Evolutionary conservation across 1,140 invertebrate species (phyloP), one percentile per base, ranked within the genome.

Genomic region (Steinernema khuongi): DNA sequence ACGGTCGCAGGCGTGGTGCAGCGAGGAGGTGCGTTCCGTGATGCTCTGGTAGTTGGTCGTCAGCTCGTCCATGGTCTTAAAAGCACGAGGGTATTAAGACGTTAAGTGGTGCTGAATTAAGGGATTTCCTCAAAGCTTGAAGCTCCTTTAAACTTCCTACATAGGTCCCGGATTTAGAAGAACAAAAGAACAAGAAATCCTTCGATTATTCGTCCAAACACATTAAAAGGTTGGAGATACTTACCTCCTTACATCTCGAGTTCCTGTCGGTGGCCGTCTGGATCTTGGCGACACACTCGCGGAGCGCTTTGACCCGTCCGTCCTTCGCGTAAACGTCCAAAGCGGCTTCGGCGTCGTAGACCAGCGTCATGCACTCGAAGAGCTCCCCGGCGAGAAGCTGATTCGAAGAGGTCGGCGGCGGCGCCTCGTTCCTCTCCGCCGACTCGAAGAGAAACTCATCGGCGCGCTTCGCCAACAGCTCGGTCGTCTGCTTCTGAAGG

Each of bases 1-100:
- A 32, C 76, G 74, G 70, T 84, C 82, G 73, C 82, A 84, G 11
- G 83, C 82, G 43, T 84, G 77, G 66, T 84, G 82, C 18, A 84
- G 70, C 18, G 82, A 81, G n/a, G 76, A 82, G 18, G 82, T 84
- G 41, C 81, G 77, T 18, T 78, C 80, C 1, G 82, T 78, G 1
- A 84, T 83, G 31, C 80, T 75, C 31, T 74, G 70, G 73, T 84
- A 84, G 30, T 80, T 79, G 14, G 72, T 69, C 26, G 72, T 30
- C 4, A 84, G 68, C 26, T 84, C 82, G 14, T 71, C 36, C 31
- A 83, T 70, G 14, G 44, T 84, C 84, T 83, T 67, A 60, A 73
- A 41, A 44, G n/a, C n/a, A n/a, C n/a, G n/a, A 31, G 33, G n/a
- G n/a, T 7, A 69, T 2, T 11, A 69, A 29, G 36, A 11, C 36